Evolutionary conservation across 2,113 vertebrate genomes (phyloP).

Genomic region (Muscicapa adusta): DNA sequence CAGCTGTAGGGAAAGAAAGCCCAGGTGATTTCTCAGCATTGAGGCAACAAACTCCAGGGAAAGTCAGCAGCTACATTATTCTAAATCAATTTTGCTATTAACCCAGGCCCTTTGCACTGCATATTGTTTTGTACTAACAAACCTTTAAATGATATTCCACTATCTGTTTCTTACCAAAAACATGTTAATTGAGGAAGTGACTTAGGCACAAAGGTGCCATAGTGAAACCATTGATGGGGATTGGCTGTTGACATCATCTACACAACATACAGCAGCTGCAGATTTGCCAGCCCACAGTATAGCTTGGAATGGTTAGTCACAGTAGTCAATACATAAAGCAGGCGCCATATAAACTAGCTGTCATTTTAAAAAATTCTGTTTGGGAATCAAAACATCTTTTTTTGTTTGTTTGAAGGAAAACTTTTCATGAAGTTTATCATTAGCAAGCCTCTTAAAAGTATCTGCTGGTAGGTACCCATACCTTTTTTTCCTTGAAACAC

Average conservation of each 20-base stretch:
- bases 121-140: neutral
- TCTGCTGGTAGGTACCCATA: neutral
- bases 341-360: neutral
- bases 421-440: neutral
- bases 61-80: neutral
- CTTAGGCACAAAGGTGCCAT: neutral
- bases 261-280: neutral
- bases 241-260: neutral
- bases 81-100: neutral
- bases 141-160: neutral
- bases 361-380: neutral
- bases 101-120: neutral
- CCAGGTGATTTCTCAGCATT: neutral
- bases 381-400: rapidly evolving
- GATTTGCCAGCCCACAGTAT: neutral
- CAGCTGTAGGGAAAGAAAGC: neutral
- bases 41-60: neutral
- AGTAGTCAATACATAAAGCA: neutral
- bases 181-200: neutral
- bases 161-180: neutral
- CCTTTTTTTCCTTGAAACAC: neutral
- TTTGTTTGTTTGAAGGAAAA: neutral
- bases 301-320: neutral
- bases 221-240: neutral
- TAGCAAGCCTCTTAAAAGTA: neutral